phyloP scores from a whole-genome alignment of 2,888 invertebrate species.

The Mesopsocus fuscifrons region DNA sequence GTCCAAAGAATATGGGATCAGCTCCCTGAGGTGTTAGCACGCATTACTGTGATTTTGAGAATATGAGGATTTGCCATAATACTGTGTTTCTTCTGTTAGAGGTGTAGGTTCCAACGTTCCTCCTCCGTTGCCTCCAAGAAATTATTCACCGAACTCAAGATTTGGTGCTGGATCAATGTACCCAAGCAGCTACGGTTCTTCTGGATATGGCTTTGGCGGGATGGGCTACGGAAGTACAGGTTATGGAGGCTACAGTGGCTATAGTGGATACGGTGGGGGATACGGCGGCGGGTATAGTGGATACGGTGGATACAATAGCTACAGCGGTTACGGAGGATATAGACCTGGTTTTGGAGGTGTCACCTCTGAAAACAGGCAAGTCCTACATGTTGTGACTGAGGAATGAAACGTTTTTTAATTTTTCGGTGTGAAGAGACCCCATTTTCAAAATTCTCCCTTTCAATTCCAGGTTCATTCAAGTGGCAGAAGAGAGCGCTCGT shows the following conservation, averaged over 20 bases:
- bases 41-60: no score
- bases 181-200: no score
- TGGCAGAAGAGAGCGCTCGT: constrained; percentile 79
- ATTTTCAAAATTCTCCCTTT: no score
- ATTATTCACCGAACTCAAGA: no score
- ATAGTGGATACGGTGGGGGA: neutral
- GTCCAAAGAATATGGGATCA: no score
- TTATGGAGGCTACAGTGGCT: constrained; percentile 5
- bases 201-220: no score
- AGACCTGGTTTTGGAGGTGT: neutral
- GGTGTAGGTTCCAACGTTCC: no score
- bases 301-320: neutral
- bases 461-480: constrained; percentile 54
- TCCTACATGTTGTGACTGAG: neutral
- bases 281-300: neutral
- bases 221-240: neutral
- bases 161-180: no score
- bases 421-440: neutral
- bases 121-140: no score
- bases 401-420: neutral
- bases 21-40: no score
- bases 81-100: no score
- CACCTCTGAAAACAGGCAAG: constrained; percentile 4
- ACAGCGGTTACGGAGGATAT: neutral
- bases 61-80: no score